Conservation (phyloP, 2,888 invertebrate species). For the Melipona bicolor region DNA sequence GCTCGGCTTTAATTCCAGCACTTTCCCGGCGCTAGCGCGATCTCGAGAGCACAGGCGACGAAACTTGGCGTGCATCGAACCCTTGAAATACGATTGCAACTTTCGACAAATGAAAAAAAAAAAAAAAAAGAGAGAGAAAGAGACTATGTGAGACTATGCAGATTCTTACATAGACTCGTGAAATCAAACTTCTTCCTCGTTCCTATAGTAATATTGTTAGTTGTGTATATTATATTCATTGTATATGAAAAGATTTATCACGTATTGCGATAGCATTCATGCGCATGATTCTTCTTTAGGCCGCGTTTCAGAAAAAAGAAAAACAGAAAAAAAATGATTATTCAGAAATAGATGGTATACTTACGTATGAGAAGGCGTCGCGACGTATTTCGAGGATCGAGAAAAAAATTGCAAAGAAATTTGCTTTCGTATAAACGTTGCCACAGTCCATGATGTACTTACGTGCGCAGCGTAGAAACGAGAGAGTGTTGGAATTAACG, state of each 20-base stretch:
- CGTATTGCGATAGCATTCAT: constrained; percentile 15
- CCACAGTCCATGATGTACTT: constrained; percentile 20
- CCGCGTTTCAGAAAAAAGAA: not conserved
- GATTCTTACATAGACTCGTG: constrained; percentile 15
- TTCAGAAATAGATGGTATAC: constrained; percentile 2
- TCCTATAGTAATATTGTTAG: constrained; percentile 45
- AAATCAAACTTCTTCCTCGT: constrained; percentile 60
- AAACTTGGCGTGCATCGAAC: not conserved
- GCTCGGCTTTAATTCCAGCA: constrained; percentile 65
- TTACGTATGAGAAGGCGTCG: not conserved
- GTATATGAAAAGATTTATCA: constrained; percentile 45
- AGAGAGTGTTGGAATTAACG: constrained; percentile 61
- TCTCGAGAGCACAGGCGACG: not conserved
- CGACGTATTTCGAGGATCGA: constrained; percentile 36
- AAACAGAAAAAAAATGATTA: not conserved
- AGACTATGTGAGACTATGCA: not conserved
- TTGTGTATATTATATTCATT: constrained; percentile 53
- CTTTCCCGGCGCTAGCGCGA: constrained; percentile 38
- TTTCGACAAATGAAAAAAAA: too few relatives aligned
- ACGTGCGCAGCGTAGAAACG: not conserved
- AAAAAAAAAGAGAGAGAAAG: not conserved
- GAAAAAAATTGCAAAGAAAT: not conserved
- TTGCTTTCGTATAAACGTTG: constrained; percentile 18
- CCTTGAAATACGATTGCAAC: constrained; percentile 28
- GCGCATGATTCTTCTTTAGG: constrained; percentile 35